Evolutionary conservation across 2,888 invertebrate species (phyloP).

Genomic region (Andrena bucephala): DNA sequence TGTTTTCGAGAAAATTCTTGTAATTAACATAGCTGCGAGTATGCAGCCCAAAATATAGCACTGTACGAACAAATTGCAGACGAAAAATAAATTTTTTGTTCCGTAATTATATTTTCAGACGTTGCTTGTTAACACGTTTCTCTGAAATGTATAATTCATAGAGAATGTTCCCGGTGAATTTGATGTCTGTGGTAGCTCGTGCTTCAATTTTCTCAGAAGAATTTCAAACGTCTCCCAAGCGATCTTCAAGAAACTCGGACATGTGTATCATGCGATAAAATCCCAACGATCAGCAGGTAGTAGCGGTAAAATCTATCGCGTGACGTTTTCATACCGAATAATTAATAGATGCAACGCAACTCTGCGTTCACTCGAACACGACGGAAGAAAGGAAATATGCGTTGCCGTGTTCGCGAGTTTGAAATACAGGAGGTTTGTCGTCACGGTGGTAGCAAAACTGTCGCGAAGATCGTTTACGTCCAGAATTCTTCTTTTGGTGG

Average conservation of each 20-base stretch:
- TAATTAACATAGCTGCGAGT: slow-evolving; percentile 19
- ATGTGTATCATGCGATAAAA: background rate
- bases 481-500: background rate
- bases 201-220: background rate
- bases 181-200: too few species aligned
- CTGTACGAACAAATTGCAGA: too few species aligned
- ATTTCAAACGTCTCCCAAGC: background rate
- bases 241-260: background rate
- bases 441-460: background rate
- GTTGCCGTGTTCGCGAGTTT: background rate
- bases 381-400: background rate
- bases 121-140: too few species aligned
- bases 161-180: background rate
- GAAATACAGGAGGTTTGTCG: background rate
- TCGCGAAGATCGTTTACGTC: background rate
- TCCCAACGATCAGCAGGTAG: background rate
- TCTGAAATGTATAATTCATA: background rate
- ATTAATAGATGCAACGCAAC: background rate
- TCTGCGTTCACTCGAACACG: background rate
- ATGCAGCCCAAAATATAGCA: background rate
- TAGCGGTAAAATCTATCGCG: background rate
- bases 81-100: too few species aligned
- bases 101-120: too few species aligned
- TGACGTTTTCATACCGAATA: background rate
- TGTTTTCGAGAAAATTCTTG: slow-evolving; percentile 9